Evolutionary conservation across 2,113 vertebrate genomes (phyloP), one percentile per base, ranked within the genome.

Genomic region (Myodes glareolus): DNA sequence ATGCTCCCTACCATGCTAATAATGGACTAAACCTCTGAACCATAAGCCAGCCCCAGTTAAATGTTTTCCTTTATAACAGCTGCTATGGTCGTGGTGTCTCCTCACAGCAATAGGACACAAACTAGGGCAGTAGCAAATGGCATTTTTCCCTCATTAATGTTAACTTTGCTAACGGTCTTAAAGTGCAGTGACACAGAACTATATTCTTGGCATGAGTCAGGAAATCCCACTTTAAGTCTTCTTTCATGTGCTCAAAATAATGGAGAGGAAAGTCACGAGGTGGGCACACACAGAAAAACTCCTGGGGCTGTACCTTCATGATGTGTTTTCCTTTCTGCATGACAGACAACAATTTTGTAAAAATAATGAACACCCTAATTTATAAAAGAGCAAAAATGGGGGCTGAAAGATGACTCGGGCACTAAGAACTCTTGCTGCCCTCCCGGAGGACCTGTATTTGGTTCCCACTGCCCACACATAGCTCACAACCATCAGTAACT

Each of bases 161-260:
- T 75, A 93, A 75, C 33, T 95, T 76, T 81, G 67, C 47, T 80
- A 7, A 2, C 70, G 86, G 76, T 92, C 88, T 92, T 84, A 75
- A 80, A 94, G n/a, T 7, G 4, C 76, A 90, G n/a, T 36, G 29
- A 85, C n/a, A 33, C 2, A 91, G 82, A 91, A 68, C 65, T 90
- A 5, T 96, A 84, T 31, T 42, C 58, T 42, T 63, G 58, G 81
- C 14, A 1, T 19, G 39, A 42, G 25, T 42, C 12, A 61, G 58
- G 23, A 63, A 42, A 58, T 1, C 42, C 58, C 58, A 17, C 39
- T 42, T 63, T 8, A 63, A 27, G 36, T 39, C 36, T 63, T 82
- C 52, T 58, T 61, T 13, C 8, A 58, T 6, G 70, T 73, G 73
- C 76, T 63, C 45, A 91, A 80, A 92, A 42, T 81, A 86, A 55